phyloP scores from a whole-genome alignment of 1,140 invertebrate genomes.

The Drosophila arizonae region DNA sequence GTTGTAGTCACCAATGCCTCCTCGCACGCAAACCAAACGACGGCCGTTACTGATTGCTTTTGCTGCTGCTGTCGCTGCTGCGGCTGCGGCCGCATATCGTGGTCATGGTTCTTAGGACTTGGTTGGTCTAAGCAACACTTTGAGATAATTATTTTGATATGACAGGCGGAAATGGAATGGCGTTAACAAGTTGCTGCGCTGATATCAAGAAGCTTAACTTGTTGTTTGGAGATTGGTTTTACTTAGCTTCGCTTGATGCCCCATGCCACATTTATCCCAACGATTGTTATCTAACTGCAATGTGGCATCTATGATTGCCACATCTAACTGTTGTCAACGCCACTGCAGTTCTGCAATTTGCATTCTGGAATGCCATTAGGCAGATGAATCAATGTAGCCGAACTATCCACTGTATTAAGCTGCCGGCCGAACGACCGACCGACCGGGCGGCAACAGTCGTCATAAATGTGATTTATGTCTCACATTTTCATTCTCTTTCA shows the following conservation, averaged over 20 bases:
- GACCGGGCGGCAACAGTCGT: slow-evolving; percentile 48
- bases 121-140: slow-evolving; percentile 59
- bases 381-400: slow-evolving; percentile 40
- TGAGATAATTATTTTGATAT: slow-evolving; percentile 80
- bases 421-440: background rate
- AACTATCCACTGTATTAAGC: background rate
- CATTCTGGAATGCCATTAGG: slow-evolving; percentile 43
- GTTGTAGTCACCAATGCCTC: slow-evolving; percentile 48
- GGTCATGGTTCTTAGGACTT: slow-evolving; percentile 47
- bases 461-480: slow-evolving; percentile 71
- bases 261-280: slow-evolving; percentile 42
- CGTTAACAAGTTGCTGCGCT: slow-evolving; percentile 68
- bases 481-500: slow-evolving; percentile 23
- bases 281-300: slow-evolving; percentile 60
- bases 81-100: slow-evolving; percentile 32
- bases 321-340: slow-evolving; percentile 47
- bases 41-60: slow-evolving; percentile 37
- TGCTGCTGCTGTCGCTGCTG: slow-evolving; percentile 4
- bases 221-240: slow-evolving; percentile 17
- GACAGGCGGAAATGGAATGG: slow-evolving; percentile 76
- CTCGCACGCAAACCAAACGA: slow-evolving; percentile 49
- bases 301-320: slow-evolving; percentile 59
- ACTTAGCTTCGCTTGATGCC: slow-evolving; percentile 23
- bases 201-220: slow-evolving; percentile 45
- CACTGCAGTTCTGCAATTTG: slow-evolving; percentile 25